Evolutionary conservation across 1,140 invertebrate genomes (phyloP), one percentile per base, ranked within the genome.

Genomic region (Drosophila teissieri): DNA sequence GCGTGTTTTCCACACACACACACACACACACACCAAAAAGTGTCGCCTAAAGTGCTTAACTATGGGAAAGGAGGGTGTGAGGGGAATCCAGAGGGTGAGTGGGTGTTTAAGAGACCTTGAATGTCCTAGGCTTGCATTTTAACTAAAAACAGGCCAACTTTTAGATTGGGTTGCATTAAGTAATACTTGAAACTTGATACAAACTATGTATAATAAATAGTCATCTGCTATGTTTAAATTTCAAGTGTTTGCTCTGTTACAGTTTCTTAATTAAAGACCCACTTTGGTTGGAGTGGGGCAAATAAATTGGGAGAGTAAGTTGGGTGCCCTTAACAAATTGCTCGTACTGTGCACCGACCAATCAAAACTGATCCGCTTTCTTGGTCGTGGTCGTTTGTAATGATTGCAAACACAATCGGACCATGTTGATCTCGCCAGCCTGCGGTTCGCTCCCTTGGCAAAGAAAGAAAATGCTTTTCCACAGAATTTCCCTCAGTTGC

Each of bases 381-480:
- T 57, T 80, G 67, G 61, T 67, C 80, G 84, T 89, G 65, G 84
- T 80, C 69, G 79, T 86, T 75, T 70, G 82, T 88, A 91, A 91
- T 91, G 88, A 91, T 83, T 91, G 82, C 83, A 88, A 91, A 91
- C 88, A 91, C 72, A 84, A 91, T 91, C 88, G 82, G 57, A 51
- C 48, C 88, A 91, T 91, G 88, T 91, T 90, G 88, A 91, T 91
- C 88, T 91, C 57, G 62, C 48, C 63, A 24, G 48, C 34, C 49
- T 12, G 48, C 49, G 39, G 37, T 42, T n/a, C 15, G 17, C 48
- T 48, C 57, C 48, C 48, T 62, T 54, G 37, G 49, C 62, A 37
- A 46, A 45, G 48, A 49, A 64, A 49, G 53, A 80, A 69, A 84
- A 80, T 77, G 86, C 49, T 80, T 88, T 86, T 88, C 83, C 76